Evolutionary conservation across 2,113 vertebrate genomes (phyloP).

Genomic region (Xiphias gladius): DNA sequence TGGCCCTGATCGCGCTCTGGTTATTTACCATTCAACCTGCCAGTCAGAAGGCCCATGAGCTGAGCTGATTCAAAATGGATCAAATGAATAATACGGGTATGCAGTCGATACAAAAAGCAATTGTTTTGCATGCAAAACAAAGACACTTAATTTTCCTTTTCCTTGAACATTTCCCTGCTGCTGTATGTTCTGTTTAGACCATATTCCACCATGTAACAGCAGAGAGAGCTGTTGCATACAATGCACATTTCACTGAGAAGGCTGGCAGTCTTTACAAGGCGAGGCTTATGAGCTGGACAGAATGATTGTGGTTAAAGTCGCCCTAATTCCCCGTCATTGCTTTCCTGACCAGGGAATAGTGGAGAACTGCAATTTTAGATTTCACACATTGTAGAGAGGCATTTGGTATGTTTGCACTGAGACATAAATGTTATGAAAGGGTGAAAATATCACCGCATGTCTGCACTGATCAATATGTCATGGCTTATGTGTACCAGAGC

Average conservation of each 20-base stretch:
- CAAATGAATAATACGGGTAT: constrained; percentile 21
- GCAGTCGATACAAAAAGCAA: background rate
- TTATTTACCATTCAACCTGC: constrained; percentile 31
- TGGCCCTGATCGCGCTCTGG: background rate
- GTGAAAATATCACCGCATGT: constrained; percentile 44
- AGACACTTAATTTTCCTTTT: background rate
- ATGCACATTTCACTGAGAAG: constrained; percentile 20
- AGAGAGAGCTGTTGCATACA: constrained; percentile 15
- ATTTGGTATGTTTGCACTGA: constrained; percentile 57
- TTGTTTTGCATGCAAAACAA: constrained; percentile 11
- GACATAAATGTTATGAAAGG: constrained; percentile 70
- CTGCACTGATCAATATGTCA: constrained; percentile 60
- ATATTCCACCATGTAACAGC: background rate
- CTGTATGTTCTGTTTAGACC: background rate
- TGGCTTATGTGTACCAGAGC: constrained; percentile 33
- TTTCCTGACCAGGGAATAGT: constrained; percentile 45
- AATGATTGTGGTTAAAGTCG: constrained; percentile 41
- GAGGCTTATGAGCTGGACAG: constrained; percentile 34
- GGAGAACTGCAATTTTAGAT: constrained; percentile 44
- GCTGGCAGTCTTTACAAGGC: background rate
- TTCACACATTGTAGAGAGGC: constrained; percentile 23
- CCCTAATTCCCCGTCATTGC: constrained; percentile 68
- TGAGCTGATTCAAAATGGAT: constrained; percentile 33
- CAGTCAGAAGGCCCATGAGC: constrained; percentile 7
- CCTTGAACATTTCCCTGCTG: too few relatives aligned